Base-by-base conservation (phyloP, 2,113 vertebrate species). In the Aviceda subcristata region DNA sequence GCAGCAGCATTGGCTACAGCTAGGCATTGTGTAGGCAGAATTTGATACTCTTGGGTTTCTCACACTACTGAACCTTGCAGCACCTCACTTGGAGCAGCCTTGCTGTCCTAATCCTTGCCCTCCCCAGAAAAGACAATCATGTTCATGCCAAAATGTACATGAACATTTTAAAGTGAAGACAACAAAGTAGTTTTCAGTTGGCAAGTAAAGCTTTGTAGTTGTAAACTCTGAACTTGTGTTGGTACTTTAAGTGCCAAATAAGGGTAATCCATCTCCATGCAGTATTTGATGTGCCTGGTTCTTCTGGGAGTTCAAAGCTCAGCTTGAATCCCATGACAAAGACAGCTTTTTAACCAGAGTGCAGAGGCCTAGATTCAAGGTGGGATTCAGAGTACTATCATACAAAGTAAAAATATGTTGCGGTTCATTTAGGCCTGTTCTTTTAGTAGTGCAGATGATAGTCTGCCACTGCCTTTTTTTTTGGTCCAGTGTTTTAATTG, bases 11-110 rank as follows among this genome's bases (percentile, higher is more conserved):
- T 96, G 96, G 85, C 95, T 94, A 6, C 63, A 74, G 88, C 92
- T 88, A 83, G 64, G 75, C 75, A 96, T 94, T 80, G 75, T 97
- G 93, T 92, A 94, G 96, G 96, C 96, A 95, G 92, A 97, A 97
- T 96, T 97, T 96, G 95, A 97, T 96, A 95, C 86, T 92, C 88
- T 90, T 76, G 76, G 59, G 90, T 95, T 92, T 95, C 88, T 95
- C 75, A 76, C 62, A 26, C 92, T 92, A 5, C 86, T 88, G 86
- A 96, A 73, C 72, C 79, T 94, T 83, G 85, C 48, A 91, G 81
- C 87, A 76, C 77, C 91, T 78, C 77, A 32, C 53, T 90, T 59
- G 67, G 55, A 91, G 79, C 82, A 93, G 71, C 34, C 38, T 80
- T 66, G 62, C 90, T 76, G 38, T 92, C 86, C 88, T 73, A 38